These are phyloP conservation scores for Drosophila obscura DNA, from an alignment of 1,140 invertebrate species.

Conservation along the genomic window DNA sequence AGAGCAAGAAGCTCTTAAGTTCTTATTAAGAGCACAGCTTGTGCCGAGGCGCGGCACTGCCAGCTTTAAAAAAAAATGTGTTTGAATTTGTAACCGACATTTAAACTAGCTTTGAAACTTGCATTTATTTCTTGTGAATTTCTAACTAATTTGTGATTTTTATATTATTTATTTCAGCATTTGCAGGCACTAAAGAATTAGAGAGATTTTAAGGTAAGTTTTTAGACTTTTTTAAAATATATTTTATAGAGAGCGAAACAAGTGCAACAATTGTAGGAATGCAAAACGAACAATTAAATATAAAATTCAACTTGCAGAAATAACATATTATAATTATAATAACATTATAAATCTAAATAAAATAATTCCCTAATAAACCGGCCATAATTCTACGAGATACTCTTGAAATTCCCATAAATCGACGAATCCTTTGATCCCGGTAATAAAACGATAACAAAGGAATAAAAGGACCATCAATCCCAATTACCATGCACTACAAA, in stretches of 20 bases:
- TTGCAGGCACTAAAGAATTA: not conserved
- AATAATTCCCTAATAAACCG: too few relatives aligned
- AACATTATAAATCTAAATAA: too few relatives aligned
- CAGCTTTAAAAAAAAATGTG: constrained; percentile 18
- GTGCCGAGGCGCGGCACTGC: constrained; percentile 29
- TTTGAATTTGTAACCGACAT: constrained; percentile 45
- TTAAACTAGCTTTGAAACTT: not conserved
- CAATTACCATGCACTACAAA: too few relatives aligned
- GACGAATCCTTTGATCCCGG: too few relatives aligned
- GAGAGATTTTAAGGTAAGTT: constrained; percentile 40
- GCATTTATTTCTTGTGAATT: not conserved
- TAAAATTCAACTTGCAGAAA: not conserved
- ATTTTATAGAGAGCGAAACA: constrained; percentile 47
- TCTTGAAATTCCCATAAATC: too few relatives aligned
- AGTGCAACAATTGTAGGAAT: constrained; percentile 19
- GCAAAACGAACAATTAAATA: not conserved
- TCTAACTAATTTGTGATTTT: not conserved
- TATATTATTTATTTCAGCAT: constrained; percentile 11
- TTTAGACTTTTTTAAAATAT: not conserved
- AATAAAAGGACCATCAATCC: too few relatives aligned
- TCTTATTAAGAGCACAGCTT: constrained; percentile 45
- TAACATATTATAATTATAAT: too few relatives aligned
- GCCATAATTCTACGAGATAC: too few relatives aligned
- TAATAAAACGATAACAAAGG: too few relatives aligned
- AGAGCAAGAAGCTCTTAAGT: constrained; percentile 49